Conservation (phyloP, 2,888 invertebrate species). For the Podabrus alpinus region DNA sequence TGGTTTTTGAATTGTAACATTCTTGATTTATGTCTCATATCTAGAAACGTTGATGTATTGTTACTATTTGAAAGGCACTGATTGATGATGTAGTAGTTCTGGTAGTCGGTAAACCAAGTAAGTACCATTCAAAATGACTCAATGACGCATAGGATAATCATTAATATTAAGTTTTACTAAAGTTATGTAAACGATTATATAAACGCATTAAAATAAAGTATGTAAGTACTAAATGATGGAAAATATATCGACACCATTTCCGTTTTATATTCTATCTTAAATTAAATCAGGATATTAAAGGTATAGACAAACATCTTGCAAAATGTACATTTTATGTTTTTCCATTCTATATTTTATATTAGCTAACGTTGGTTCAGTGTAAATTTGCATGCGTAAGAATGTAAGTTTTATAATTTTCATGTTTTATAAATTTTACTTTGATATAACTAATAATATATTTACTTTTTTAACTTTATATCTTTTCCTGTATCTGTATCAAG, state of each 20-base stretch:
- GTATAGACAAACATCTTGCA: not conserved
- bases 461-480: no score
- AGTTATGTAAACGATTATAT: not conserved
- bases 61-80: constrained; percentile 4
- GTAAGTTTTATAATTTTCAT: no score
- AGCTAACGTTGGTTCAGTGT: not conserved
- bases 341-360: not conserved
- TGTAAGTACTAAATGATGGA: not conserved
- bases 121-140: not conserved
- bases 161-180: not conserved
- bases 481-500: no score
- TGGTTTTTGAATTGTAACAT: not conserved
- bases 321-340: not conserved
- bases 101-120: not conserved
- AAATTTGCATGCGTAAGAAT: not conserved
- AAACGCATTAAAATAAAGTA: not conserved
- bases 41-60: constrained; percentile 12
- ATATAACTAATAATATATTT: no score
- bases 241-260: not conserved
- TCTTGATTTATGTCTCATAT: constrained; percentile 11
- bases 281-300: not conserved
- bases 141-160: not conserved
- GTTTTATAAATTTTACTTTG: no score
- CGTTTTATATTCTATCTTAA: not conserved
- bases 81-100: constrained; percentile 6